phyloP scores from a whole-genome alignment of 2,113 vertebrate species.

The Dromiciops gliroides region DNA sequence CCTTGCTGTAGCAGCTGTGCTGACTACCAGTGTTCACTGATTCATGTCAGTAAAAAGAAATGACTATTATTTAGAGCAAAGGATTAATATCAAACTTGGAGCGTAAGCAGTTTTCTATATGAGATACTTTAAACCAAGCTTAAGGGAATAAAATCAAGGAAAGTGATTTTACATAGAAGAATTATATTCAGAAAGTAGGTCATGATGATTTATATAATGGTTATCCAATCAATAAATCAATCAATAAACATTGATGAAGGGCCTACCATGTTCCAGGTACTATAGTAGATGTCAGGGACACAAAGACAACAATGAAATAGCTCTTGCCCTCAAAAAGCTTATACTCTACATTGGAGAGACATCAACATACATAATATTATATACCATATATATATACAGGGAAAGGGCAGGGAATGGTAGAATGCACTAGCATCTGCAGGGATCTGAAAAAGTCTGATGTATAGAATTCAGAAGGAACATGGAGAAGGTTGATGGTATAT shows the following conservation, averaged over 20 bases:
- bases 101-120: not conserved
- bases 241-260: not conserved
- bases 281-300: not conserved
- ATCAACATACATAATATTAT: not conserved
- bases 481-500: not conserved
- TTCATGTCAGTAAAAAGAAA: not conserved
- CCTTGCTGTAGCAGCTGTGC: not conserved
- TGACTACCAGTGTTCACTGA: not conserved
- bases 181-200: not conserved
- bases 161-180: not conserved
- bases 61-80: not conserved
- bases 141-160: not conserved
- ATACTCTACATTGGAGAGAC: not conserved
- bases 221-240: not conserved
- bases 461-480: not conserved
- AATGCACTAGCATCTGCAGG: not conserved
- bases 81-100: not conserved
- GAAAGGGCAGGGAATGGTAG: not conserved
- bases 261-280: not conserved
- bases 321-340: not conserved
- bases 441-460: not conserved
- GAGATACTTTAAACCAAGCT: not conserved
- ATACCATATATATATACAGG: not conserved
- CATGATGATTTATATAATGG: not conserved
- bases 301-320: not conserved